phyloP scores from a whole-genome alignment of 2,797 vertebrate genomes.

The Ciconia nigra region DNA sequence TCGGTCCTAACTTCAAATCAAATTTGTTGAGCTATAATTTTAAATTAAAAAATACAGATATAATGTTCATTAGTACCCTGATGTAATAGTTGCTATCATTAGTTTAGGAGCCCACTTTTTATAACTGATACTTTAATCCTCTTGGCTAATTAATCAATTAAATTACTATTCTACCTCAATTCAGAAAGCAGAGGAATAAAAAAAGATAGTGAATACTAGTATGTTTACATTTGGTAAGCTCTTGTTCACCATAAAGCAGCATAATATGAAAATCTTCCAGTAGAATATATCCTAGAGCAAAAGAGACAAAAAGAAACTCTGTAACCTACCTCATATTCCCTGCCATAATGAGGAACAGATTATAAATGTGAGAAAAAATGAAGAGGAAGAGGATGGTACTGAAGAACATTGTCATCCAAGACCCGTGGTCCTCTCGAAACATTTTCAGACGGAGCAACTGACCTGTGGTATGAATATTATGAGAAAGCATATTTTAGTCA shows the following conservation, averaged over 20 bases:
- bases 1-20: neutral
- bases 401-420: slow-evolving; percentile 99
- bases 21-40: neutral
- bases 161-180: neutral
- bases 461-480: slow-evolving; percentile 75
- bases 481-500: neutral
- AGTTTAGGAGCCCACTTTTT: neutral
- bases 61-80: neutral
- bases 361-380: slow-evolving; percentile 98
- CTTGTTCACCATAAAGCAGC: neutral
- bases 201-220: neutral
- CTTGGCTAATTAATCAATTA: neutral
- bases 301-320: neutral
- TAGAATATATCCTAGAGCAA: neutral
- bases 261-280: neutral
- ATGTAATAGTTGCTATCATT: neutral
- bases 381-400: slow-evolving; percentile 96
- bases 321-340: slow-evolving; percentile 90
- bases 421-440: slow-evolving; percentile 97
- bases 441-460: slow-evolving; percentile 93
- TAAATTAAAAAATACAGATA: neutral
- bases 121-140: neutral
- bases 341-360: slow-evolving; percentile 90
- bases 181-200: neutral
- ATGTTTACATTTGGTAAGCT: neutral